Percentiles rank a stretch among this genome's conserved stretches.
Evolutionary conservation across 2,113 vertebrate species (phyloP).

Genomic region (Rhizomys pruinosus): DNA sequence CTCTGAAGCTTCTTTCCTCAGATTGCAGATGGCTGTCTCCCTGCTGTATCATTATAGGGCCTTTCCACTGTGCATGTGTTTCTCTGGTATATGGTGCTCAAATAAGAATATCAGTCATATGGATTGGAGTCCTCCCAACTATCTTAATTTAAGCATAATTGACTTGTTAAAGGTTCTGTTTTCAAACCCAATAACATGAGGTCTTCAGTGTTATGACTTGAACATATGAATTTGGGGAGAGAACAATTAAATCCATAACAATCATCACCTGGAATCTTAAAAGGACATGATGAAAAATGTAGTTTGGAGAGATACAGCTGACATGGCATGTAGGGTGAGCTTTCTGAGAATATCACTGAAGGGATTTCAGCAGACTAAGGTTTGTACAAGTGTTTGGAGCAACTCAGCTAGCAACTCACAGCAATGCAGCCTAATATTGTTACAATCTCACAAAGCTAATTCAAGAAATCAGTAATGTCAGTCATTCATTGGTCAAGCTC

Average conservation of each 20-base stretch:
- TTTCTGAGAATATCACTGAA: background rate
- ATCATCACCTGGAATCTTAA: background rate
- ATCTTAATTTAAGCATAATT: background rate
- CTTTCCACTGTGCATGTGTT: background rate
- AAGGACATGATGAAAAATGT: background rate
- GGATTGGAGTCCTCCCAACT: background rate
- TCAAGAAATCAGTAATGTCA: background rate
- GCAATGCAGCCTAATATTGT: background rate
- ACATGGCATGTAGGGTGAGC: background rate
- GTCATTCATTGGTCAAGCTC: background rate
- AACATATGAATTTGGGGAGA: background rate
- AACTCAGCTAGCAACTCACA: background rate
- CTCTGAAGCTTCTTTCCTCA: background rate
- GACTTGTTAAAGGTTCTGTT: background rate
- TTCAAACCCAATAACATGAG: background rate
- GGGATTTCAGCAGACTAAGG: background rate
- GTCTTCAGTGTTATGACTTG: background rate
- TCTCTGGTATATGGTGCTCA: background rate
- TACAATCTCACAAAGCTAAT: background rate
- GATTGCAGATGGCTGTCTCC: background rate
- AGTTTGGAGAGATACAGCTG: background rate
- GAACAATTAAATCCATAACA: background rate
- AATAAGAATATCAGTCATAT: background rate
- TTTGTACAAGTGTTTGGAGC: background rate
- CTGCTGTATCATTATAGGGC: too few relatives aligned